Conservation (phyloP, 35 echinoderm and acorn worm species). For the Apostichopus californicus region DNA sequence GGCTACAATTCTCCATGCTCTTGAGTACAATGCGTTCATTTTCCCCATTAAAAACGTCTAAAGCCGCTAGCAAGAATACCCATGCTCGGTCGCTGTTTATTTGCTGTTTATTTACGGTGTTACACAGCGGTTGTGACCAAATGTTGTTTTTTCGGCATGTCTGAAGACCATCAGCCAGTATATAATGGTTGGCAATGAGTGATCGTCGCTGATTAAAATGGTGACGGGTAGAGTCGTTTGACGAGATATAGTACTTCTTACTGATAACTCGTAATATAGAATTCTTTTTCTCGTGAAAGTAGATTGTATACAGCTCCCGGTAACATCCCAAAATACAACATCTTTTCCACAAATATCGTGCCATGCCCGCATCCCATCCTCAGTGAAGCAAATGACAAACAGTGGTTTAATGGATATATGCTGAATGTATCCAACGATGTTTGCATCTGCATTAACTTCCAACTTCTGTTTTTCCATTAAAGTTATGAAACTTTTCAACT, state of each 20-base stretch:
- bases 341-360: constrained; percentile 43
- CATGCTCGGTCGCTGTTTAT: constrained; percentile 44
- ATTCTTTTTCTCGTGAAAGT: constrained; percentile 27
- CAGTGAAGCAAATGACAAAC: constrained; percentile 38
- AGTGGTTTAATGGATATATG: neutral
- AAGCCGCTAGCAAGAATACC: constrained; percentile 29
- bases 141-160: constrained; percentile 38
- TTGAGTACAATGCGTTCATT: neutral
- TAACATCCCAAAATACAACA: constrained; percentile 53
- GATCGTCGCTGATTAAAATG: constrained; percentile 24
- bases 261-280: constrained; percentile 40
- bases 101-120: neutral
- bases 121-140: neutral
- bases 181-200: constrained; percentile 18
- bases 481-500: constrained; percentile 8
- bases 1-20: constrained; percentile 41
- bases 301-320: constrained; percentile 43
- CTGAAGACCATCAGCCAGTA: constrained; percentile 22
- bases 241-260: neutral
- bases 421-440: constrained; percentile 32
- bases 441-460: neutral
- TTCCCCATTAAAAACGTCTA: constrained; percentile 51
- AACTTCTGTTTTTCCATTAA: constrained; percentile 3
- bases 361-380: constrained; percentile 30
- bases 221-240: constrained; percentile 15